These are phyloP conservation scores for Drosophila kikkawai DNA, from an alignment of 1,140 invertebrate species.

Conservation along the genomic window DNA sequence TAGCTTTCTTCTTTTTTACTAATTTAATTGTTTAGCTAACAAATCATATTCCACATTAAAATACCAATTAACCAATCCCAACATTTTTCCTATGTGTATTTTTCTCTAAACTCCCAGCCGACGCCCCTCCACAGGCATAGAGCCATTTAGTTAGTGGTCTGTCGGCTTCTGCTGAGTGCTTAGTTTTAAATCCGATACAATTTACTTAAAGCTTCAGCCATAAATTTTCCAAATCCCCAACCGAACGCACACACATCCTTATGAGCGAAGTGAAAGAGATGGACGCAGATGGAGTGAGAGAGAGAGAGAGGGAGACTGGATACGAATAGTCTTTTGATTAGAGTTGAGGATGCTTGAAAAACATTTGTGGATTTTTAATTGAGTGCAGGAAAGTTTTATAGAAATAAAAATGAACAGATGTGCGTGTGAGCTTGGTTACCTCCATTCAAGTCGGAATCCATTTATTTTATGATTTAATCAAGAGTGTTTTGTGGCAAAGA, in stretches of 20 bases:
- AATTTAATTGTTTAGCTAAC: too few species aligned
- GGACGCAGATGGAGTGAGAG: not conserved
- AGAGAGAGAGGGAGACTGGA: not conserved
- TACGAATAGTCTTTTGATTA: slow-evolving; percentile 43
- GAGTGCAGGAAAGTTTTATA: slow-evolving; percentile 30
- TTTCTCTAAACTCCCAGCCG: slow-evolving; percentile 2
- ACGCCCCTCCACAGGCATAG: slow-evolving; percentile 14
- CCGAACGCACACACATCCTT: slow-evolving; percentile 12
- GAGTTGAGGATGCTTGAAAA: slow-evolving; percentile 30
- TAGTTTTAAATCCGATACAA: slow-evolving; percentile 73
- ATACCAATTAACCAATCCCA: not conserved
- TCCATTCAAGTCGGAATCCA: not conserved
- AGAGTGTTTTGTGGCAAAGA: not conserved
- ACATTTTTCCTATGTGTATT: not conserved
- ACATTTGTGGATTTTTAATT: slow-evolving; percentile 66
- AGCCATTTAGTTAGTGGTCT: slow-evolving; percentile 73
- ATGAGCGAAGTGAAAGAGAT: not conserved
- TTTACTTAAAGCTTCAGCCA: slow-evolving; percentile 67
- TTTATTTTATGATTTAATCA: slow-evolving; percentile 24
- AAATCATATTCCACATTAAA: too few species aligned
- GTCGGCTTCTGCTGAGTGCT: slow-evolving; percentile 54
- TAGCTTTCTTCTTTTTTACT: too few species aligned
- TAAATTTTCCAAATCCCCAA: slow-evolving; percentile 55
- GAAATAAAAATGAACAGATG: slow-evolving; percentile 4
- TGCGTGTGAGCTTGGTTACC: slow-evolving; percentile 1